Evolutionary conservation across 92 coral and sea anemone genomes (phyloP), one percentile per base, ranked within the genome.

Genomic region (Heteractis magnifica): DNA sequence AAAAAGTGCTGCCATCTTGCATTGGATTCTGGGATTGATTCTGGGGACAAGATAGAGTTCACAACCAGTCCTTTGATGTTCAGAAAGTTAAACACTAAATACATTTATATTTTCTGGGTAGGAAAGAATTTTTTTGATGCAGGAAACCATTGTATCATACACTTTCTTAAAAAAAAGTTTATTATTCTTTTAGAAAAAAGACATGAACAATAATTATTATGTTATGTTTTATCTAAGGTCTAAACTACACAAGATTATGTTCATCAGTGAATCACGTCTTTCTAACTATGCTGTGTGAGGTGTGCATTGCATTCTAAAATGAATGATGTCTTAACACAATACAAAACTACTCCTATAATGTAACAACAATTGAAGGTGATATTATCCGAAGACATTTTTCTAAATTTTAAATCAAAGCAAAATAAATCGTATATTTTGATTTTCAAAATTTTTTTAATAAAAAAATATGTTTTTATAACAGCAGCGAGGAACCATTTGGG

Each of bases 301-400:
- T 80, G 19, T 80, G 83, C 64, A 80, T 80, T 80, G 56, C 83
- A 80, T 80, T 80, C 83, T 80, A n/a, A 65, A 65, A 80, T 65
- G 83, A 80, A 80, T 80, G 83, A 80, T 80, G 83, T 80, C 83
- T 80, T 44, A 64, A 1, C 4, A 2, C 3, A 20, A 55, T 52
- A 77, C 16, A 52, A 34, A 77, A 52, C 52, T 16, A 76, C 49
- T 48, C 2, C 51, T 49, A 49, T 18, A 55, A 21, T 5, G 8
- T 74, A 21, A 23, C 44, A 41, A 70, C 18, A 11, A 2, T 34
- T 34, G 3, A 34, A 34, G 44, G 44, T 34, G 3, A 34, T 34
- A 34, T 10, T 12, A 72, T 34, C 10, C 2, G 48, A 16, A 12
- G 0, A 34, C 26, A 34, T 26, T 49, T 49, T 49, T 19, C 52